Base-by-base conservation (phyloP, 2,888 invertebrate species). In the Acronicta alni region DNA sequence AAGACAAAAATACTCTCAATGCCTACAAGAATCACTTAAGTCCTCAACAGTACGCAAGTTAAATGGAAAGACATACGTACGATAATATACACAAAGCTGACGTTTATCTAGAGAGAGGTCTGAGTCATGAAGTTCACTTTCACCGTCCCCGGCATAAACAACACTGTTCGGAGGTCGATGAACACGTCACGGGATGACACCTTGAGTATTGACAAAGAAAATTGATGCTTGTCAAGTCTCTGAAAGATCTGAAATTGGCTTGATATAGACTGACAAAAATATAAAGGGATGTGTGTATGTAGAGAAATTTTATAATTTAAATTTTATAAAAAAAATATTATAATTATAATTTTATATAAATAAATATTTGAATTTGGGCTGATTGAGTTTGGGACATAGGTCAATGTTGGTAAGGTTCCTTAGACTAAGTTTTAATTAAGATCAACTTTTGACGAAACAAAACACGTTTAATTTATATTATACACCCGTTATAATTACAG, bases 61-160 rank as follows among this genome's bases (percentile, higher is more conserved):
- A 16, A 67, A 63, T 57, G 52, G 32, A 41, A 65, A 60, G 51
- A 62, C 43, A 46, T 58, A 71, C 45, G 51, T 54, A 59, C 60
- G 46, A 65, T 77, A 79, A 77, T 78, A 76, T 78, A 73, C 72
- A 74, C 77, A 68, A 73, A 80, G 76, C 80, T 78, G 79, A 79
- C 80, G 84, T 79, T 84, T 85, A 85, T 87, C 73, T 81, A 85
- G 87, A 88, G 85, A 88, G 86, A 82, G 84, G 78, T 71, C 64
- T 91, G 90, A 91, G 79, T 91, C 90, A 90, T 80, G 82, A 72
- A 77, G 79, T 86, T 90, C 84, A 91, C 93, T 93, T 93, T 93
- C 93, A 87, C 91, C 81, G 80, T 79, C 75, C 82, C 86, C 52
- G 51, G 38, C 23, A 42, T 17, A n/a, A 53, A 49, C 47, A 17